These are phyloP conservation scores for Cryptophagus acutangulus DNA, from an alignment of 2,888 invertebrate species.

Conservation along the genomic window DNA sequence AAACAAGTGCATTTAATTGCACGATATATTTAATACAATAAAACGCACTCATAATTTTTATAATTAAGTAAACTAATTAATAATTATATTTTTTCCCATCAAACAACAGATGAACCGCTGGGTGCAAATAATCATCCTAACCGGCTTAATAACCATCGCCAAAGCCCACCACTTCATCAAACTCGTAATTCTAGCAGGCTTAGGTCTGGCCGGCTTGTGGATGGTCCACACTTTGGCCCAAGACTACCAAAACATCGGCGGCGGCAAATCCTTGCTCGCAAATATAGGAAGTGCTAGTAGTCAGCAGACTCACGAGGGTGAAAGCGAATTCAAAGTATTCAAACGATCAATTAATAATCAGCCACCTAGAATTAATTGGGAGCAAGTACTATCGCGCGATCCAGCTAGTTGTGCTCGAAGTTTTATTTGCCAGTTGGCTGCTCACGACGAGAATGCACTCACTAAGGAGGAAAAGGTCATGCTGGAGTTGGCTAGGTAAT, in stretches of 20 bases:
- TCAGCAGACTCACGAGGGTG: neutral
- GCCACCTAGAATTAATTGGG: slow-evolving; percentile 36
- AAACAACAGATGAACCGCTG: slow-evolving; percentile 32
- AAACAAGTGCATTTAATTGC: no score
- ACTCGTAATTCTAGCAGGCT: slow-evolving; percentile 43
- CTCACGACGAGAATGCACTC: slow-evolving; percentile 35
- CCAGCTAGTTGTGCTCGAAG: slow-evolving; percentile 48
- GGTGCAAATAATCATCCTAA: slow-evolving; percentile 27
- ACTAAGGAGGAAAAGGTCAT: slow-evolving; percentile 37
- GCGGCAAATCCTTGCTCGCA: no score
- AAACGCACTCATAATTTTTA: no score
- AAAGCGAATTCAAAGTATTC: slow-evolving; percentile 11
- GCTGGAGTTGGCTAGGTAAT: slow-evolving; percentile 39
- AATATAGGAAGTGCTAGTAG: slow-evolving; percentile 14
- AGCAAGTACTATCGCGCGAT: slow-evolving; percentile 42
- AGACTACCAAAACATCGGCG: slow-evolving; percentile 44
- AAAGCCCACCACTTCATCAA: slow-evolving; percentile 45
- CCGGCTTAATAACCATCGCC: slow-evolving; percentile 32
- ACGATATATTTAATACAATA: no score
- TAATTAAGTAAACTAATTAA: no score
- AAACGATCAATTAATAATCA: slow-evolving; percentile 19
- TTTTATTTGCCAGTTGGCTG: slow-evolving; percentile 47
- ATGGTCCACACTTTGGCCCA: slow-evolving; percentile 48
- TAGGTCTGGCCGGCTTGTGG: slow-evolving; percentile 49
- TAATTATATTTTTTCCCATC: no score